Conservation (phyloP, 2,797 vertebrate species). For the Gobio occitaniae region DNA sequence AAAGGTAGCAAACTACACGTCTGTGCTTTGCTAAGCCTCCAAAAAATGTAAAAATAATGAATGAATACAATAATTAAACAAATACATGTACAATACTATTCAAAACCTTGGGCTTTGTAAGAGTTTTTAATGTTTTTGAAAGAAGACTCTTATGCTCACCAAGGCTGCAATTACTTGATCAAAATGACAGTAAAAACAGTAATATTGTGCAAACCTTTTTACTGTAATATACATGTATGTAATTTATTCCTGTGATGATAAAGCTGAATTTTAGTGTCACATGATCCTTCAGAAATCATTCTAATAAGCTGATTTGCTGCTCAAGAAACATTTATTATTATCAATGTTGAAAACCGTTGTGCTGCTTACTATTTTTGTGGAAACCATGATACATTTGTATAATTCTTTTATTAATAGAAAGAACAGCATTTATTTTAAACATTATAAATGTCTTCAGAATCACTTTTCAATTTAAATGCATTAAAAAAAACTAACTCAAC, state of each 20-base stretch:
- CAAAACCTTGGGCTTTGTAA: neutral
- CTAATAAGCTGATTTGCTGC: no score
- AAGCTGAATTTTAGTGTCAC: neutral
- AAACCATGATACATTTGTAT: neutral
- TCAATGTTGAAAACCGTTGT: neutral
- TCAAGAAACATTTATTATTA: neutral
- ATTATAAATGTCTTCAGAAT: neutral
- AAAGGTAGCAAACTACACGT: neutral
- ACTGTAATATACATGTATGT: no score
- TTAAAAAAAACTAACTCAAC: neutral
- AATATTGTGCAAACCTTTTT: neutral
- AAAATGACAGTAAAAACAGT: no score
- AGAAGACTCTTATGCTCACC: neutral
- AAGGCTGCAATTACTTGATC: neutral
- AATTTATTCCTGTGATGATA: no score
- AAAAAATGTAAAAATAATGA: no score
- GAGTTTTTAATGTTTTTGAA: neutral
- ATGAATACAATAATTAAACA: neutral
- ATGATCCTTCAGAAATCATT: neutral
- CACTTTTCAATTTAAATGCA: neutral
- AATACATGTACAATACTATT: neutral
- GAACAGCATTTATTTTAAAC: neutral
- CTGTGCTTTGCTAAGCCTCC: no score
- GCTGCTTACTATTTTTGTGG: neutral
- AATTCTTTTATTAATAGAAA: neutral